Evolutionary conservation across 2,797 vertebrate genomes (phyloP), one percentile per base, ranked within the genome.

Genomic region (Lacerta bilineata): DNA sequence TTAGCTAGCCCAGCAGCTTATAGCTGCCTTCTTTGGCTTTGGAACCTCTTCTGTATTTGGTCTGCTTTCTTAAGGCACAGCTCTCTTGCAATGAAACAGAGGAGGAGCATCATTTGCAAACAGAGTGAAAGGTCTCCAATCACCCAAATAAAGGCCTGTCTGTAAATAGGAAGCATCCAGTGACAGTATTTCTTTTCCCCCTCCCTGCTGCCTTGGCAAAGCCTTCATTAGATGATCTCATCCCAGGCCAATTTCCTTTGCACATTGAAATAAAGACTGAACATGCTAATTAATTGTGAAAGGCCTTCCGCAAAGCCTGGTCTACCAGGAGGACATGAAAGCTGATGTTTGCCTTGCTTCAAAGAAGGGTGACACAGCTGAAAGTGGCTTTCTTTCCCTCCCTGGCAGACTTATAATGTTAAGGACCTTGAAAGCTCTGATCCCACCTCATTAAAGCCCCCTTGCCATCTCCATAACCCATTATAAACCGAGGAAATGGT

Each of bases 281-380:
- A 81, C 27, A 83, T 89, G 88, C 88, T 89, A 20, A 81, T 89
- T 86, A 91, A 90, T 89, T 84, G 78, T n/a, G 46, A 83, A 92
- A 64, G 4, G 15, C 33, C 61, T 76, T 1, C 0, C 61, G 77
- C 90, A 15, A 86, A 90, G 50, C 77, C 74, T 77, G 68, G 13
- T 29, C 64, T 80, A 55, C 0, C 87, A 39, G 7, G 0, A 6
- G 84, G 86, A 41, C 2, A 87, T 87, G 61, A 72, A 84, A 84
- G 3, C 33, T 84, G 39, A 50, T 80, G 29, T 36, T 84, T 46
- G 43, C 7, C 78, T 8, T 79, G 36, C 78, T 74, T 66, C 61
- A 46, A 69, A 88, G 83, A 80, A 17, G 33, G 15, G 0, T 46
- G 0, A 1, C 68, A 4, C 8, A 84, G 59, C 77, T 23, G 0